Evolutionary conservation across 2,888 invertebrate genomes (phyloP).

Genomic region (Dicycla oo): DNA sequence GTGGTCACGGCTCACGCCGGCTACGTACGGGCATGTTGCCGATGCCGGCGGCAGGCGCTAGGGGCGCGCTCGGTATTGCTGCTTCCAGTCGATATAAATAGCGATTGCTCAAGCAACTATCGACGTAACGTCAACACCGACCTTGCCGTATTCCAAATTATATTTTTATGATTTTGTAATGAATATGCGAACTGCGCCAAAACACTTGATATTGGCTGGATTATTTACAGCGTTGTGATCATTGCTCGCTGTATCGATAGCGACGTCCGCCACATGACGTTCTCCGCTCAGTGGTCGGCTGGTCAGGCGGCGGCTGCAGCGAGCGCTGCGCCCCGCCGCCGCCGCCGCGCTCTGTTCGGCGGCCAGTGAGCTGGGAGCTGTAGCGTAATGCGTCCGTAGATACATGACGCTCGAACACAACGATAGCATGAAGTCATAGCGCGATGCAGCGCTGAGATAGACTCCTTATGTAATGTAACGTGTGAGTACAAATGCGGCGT

Average conservation of each 20-base stretch:
- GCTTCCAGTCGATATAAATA: conserved; percentile 60
- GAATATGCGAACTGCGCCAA: conserved; percentile 54
- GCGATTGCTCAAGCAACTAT: conserved; percentile 58
- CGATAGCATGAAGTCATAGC: conserved; percentile 37
- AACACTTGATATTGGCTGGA: conserved; percentile 50
- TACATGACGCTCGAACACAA: conserved; percentile 54
- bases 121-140: conserved; percentile 55
- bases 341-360: too few relatives aligned
- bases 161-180: conserved; percentile 70
- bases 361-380: conserved; percentile 22
- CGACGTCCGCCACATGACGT: background rate
- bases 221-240: conserved; percentile 54
- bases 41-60: background rate
- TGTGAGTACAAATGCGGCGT: conserved; percentile 56
- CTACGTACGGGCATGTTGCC: background rate
- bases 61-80: conserved; percentile 8
- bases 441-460: conserved; percentile 30
- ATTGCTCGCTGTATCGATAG: conserved; percentile 11
- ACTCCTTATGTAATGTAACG: conserved; percentile 48
- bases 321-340: too few relatives aligned
- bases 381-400: conserved; percentile 24
- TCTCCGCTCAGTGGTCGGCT: too few relatives aligned
- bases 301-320: too few relatives aligned
- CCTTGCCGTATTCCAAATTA: conserved; percentile 65
- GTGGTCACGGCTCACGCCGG: background rate